Evolutionary conservation across 1,140 invertebrate genomes (phyloP).

Genomic region (Zophobas morio): DNA sequence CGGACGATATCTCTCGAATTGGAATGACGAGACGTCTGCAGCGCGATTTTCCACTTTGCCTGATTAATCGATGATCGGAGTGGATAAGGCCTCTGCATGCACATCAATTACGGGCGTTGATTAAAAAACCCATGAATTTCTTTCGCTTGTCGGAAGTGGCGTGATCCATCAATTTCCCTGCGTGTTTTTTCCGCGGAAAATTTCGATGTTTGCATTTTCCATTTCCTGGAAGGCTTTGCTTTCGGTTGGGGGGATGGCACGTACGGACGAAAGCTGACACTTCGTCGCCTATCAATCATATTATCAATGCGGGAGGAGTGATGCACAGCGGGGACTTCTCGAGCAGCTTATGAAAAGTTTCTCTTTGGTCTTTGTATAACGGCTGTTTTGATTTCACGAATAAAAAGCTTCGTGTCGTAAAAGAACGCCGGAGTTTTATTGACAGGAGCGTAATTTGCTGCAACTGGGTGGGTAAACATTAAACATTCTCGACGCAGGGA

Average conservation of each 20-base stretch:
- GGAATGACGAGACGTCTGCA: neutral
- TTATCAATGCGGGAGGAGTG: neutral
- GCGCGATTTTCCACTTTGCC: neutral
- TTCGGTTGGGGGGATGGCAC: neutral
- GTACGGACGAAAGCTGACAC: neutral
- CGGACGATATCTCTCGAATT: neutral
- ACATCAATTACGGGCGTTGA: neutral
- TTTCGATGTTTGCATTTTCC: conserved; percentile 4
- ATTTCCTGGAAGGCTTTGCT: neutral
- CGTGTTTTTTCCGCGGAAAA: neutral
- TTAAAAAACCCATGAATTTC: neutral
- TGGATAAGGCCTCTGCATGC: neutral
- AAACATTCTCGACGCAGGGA: too few species aligned
- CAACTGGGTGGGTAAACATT: too few species aligned
- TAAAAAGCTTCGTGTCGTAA: too few species aligned
- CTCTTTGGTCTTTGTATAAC: too few species aligned
- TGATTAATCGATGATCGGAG: neutral
- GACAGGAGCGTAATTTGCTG: too few species aligned
- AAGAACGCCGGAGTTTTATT: too few species aligned
- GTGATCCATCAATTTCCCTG: conserved; percentile 1
- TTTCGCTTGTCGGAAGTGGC: neutral
- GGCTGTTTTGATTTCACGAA: too few species aligned
- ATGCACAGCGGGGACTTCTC: too few species aligned
- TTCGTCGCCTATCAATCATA: conserved; percentile 10
- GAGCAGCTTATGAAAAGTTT: too few species aligned